A percentile compares a stretch with the other conserved stretches of the same genome.
Conservation (phyloP, 2,113 vertebrate species). For the Zapus hudsonius region DNA sequence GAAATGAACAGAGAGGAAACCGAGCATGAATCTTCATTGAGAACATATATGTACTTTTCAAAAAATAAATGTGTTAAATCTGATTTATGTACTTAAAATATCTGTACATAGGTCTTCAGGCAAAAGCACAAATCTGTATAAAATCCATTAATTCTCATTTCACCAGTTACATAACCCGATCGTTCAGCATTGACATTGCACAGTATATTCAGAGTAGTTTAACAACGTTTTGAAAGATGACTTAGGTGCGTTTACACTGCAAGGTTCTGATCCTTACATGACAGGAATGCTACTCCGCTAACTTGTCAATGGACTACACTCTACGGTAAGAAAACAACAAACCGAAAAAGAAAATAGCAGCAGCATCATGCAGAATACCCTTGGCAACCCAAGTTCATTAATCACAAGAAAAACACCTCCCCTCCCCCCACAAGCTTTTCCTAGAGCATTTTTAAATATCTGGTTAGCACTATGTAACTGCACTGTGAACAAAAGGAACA, state of each 20-base stretch:
- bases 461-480: constrained; percentile 79
- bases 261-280: constrained; percentile 86
- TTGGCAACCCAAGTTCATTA: constrained; percentile 86
- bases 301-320: constrained; percentile 86
- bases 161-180: constrained; percentile 70
- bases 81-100: constrained; percentile 87
- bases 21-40: constrained; percentile 76
- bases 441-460: constrained; percentile 83
- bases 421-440: constrained; percentile 82
- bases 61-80: constrained; percentile 88
- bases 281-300: constrained; percentile 86
- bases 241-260: constrained; percentile 85
- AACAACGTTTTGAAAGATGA: constrained; percentile 83
- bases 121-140: constrained; percentile 82
- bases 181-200: constrained; percentile 83
- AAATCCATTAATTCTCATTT: constrained; percentile 79
- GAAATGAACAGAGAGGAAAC: constrained; percentile 82
- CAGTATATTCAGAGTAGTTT: constrained; percentile 90
- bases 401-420: constrained; percentile 82
- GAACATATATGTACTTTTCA: constrained; percentile 84
- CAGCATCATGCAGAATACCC: constrained; percentile 91
- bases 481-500: constrained; percentile 76
- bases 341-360: constrained; percentile 85
- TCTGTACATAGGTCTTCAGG: constrained; percentile 85
- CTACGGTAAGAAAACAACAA: constrained; percentile 86